Conservation (phyloP, 2,888 invertebrate genomes). For the Lagria hirta region DNA sequence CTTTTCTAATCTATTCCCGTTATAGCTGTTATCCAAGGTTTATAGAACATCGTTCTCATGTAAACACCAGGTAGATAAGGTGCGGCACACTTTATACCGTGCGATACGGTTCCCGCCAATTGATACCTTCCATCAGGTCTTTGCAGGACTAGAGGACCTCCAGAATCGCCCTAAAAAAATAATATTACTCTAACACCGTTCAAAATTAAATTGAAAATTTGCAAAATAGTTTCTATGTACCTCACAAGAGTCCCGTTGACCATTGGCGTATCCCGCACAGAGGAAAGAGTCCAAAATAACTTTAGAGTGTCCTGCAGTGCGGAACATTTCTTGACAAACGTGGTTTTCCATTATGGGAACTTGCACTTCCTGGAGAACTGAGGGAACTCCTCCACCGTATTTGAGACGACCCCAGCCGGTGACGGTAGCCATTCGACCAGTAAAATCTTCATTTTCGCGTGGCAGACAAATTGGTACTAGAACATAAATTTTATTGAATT, state of each 20-base stretch:
- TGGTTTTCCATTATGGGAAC: conserved; percentile 90
- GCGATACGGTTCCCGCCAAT: conserved; percentile 88
- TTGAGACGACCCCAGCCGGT: conserved; percentile 92
- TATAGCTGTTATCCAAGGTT: conserved; percentile 85
- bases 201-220: background rate
- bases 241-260: conserved; percentile 91
- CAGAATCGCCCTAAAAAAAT: conserved; percentile 82
- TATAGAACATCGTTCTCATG: conserved; percentile 90
- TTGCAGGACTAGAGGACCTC: conserved; percentile 84
- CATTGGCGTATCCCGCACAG: conserved; percentile 90
- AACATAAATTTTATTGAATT: too few relatives aligned
- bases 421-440: conserved; percentile 83
- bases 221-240: conserved; percentile 56
- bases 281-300: conserved; percentile 84
- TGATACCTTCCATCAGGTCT: conserved; percentile 84
- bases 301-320: conserved; percentile 85
- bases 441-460: conserved; percentile 74
- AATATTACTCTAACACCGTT: too few relatives aligned
- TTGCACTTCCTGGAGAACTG: conserved; percentile 86
- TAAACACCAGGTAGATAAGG: conserved; percentile 91
- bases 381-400: conserved; percentile 89
- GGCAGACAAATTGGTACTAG: conserved; percentile 91
- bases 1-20: conserved; percentile 63
- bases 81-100: conserved; percentile 93
- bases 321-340: conserved; percentile 93